Evolutionary conservation across 2,888 invertebrate species (phyloP), one percentile per base, ranked within the genome.

Genomic region (Pollenia griseotomentosa): DNA sequence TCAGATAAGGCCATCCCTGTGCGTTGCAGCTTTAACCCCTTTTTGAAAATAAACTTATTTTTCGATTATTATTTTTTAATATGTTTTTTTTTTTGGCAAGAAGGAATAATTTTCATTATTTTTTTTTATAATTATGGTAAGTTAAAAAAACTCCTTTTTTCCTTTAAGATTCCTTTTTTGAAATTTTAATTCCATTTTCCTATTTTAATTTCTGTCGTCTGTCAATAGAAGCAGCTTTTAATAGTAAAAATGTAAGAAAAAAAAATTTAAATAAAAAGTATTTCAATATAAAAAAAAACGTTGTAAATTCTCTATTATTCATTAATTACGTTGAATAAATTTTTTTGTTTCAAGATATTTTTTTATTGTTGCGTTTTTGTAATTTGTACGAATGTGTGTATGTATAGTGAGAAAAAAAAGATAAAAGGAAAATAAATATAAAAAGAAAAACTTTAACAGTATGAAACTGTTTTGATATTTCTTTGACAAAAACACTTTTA

Each of bases 261-360:
- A 79, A 48, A 48, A 0, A 19, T 23, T 23, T 23, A 23, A 23
- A 23, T 23, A 23, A 11, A 16, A 68, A 68, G 16, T 53, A 51
- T 51, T 51, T 55, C 2, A 33, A 33, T 33, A 33, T 33, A 61
- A 40, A 61, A 40, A 51, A 73, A 48, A 44, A 42, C 59, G 33
- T 2, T 46, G 71, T 80, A 80, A 80, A 80, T 65, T 65, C 81
- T 80, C 61, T 65, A 48, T 79, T 71, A 65, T 77, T 79, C 70
- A 66, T 82, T 79, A 61, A 79, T 71, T 79, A 70, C 71, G 70
- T 79, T 71, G 79, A 70, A 61, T 46, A 70, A 16, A 48, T 78
- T 53, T 75, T 42, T 63, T 14, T 8, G n/a, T 55, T 61, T 48
- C n/a, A 42, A 19, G 44, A 7, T 46, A 6, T 33, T 68, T 14